A percentile compares a stretch with the other conserved stretches of the same genome.
Conservation (phyloP, 2,113 vertebrate genomes). For the Dascyllus trimaculatus region DNA sequence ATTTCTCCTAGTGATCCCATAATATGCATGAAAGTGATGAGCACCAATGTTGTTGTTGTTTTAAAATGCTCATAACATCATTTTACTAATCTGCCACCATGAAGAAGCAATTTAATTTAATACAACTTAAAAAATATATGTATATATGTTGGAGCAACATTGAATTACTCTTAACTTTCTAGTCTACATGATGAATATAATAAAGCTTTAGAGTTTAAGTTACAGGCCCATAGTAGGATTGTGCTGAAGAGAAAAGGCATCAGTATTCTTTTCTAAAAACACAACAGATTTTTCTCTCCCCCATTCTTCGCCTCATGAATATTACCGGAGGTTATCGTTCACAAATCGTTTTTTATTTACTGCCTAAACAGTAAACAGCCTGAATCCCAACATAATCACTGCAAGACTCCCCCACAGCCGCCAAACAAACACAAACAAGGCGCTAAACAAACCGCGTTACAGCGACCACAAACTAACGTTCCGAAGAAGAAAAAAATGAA, state of each 20-base stretch:
- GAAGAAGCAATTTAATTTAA: background rate
- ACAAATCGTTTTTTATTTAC: conserved; percentile 44
- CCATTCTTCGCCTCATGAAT: background rate
- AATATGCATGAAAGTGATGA: background rate
- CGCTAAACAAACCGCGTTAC: conserved; percentile 48
- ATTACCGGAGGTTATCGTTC: background rate
- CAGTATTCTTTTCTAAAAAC: background rate
- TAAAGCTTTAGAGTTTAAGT: background rate
- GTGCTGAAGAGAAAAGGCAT: no score
- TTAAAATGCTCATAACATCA: background rate
- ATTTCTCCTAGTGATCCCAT: no score
- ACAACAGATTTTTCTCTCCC: background rate
- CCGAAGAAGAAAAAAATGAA: conserved; percentile 32
- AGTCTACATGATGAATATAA: background rate
- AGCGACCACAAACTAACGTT: conserved; percentile 37
- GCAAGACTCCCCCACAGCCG: conserved; percentile 29
- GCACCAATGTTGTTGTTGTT: background rate
- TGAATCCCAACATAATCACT: conserved; percentile 39
- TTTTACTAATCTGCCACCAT: background rate
- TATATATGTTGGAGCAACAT: background rate
- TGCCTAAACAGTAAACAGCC: conserved; percentile 38
- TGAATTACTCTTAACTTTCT: background rate
- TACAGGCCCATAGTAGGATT: background rate
- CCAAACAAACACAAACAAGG: conserved; percentile 55
- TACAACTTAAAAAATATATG: background rate